Evolutionary conservation across 2,888 invertebrate species (phyloP), one percentile per base, ranked within the genome.

Genomic region (Subacronicta megacephala): DNA sequence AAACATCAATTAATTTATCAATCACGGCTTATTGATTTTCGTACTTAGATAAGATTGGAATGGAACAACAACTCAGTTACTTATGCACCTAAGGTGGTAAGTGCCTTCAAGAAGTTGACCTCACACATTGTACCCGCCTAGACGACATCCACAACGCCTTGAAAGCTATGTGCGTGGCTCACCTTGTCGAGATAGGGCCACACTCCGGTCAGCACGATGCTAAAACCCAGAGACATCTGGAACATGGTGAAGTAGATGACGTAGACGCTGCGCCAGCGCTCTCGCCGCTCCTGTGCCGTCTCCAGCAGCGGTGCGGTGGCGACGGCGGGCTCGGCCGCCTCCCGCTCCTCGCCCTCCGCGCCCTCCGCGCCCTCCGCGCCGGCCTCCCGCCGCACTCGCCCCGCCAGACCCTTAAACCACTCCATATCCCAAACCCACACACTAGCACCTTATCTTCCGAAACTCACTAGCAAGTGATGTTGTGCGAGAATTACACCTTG

Each of bases 131-230:
- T n/a, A n/a, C n/a, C n/a, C n/a, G n/a, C n/a, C n/a, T n/a, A n/a
- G n/a, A n/a, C n/a, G n/a, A n/a, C n/a, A n/a, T n/a, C n/a, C n/a
- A n/a, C n/a, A n/a, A n/a, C n/a, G n/a, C n/a, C n/a, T n/a, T n/a
- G n/a, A n/a, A n/a, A n/a, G n/a, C n/a, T n/a, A n/a, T 12, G 29
- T 12, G 26, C 9, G 13, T 18, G 3, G 31, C 64, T 86, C 92
- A 98, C 98, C 95, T 97, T 97, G 83, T 96, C 96, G 56, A 98
- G 95, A 86, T 97, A 98, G 1, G 98, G 98, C 97, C 97, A 98
- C 42, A 98, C 97, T 53, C 98, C 98, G 0, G 98, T 98, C 40
- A 98, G 94, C 72, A 97, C 96, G 72, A 98, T 97, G 85, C 98
- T 98, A 90, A 98, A 98, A 20, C 97, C 98, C 45, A 98, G 93